These are phyloP conservation scores for Struthidea cinerea DNA, from an alignment of 2,113 vertebrate species.

Conservation along the genomic window DNA sequence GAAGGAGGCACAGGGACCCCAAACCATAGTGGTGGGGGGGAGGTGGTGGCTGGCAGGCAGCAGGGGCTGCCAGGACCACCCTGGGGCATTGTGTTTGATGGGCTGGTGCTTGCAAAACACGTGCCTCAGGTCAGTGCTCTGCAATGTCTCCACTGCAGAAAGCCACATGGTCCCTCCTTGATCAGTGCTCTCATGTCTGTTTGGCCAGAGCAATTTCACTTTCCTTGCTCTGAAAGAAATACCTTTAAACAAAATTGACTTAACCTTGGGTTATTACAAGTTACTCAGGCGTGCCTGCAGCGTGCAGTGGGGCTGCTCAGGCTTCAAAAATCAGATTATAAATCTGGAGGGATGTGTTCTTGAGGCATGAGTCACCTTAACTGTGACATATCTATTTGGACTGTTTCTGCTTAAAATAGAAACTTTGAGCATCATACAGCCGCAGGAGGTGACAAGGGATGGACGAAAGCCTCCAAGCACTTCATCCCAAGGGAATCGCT, in stretches of 20 bases:
- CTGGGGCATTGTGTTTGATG: not conserved
- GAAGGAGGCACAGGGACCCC: not conserved
- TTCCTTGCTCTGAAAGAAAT: not conserved
- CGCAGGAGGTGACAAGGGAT: not conserved
- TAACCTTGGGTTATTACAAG: not conserved
- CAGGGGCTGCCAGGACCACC: not conserved
- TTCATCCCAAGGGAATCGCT: not conserved
- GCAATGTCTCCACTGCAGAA: not conserved
- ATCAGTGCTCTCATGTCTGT: not conserved
- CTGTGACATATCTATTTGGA: not conserved
- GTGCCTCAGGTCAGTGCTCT: not conserved
- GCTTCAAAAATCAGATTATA: constrained; percentile 19
- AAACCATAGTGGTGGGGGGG: not conserved
- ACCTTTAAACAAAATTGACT: not conserved
- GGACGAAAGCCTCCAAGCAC: fast-evolving
- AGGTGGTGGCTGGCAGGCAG: not conserved
- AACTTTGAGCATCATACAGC: not conserved
- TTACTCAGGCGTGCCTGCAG: not conserved
- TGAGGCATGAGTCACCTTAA: not conserved
- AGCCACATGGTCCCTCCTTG: not conserved
- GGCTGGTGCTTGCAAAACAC: not conserved
- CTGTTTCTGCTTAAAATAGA: constrained; percentile 12
- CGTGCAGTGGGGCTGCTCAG: not conserved
- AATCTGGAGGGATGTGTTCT: not conserved
- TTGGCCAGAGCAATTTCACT: not conserved